Evolutionary conservation across 2,888 invertebrate genomes (phyloP), one percentile per base, ranked within the genome.

Genomic region (Iphiclides podalirius): DNA sequence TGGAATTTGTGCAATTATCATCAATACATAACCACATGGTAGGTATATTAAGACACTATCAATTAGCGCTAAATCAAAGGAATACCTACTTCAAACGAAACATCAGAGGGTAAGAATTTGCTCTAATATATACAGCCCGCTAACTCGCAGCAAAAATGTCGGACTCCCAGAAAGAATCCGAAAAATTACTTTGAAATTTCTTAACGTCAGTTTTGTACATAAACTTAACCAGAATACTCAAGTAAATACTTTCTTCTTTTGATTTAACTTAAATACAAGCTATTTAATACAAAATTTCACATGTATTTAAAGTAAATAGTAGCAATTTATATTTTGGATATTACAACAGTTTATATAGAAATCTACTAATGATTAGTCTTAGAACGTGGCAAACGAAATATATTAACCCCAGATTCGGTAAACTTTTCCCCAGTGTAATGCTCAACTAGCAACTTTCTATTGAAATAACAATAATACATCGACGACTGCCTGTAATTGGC

Each of bases 121-220:
- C 45, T 41, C 28, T 41, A 31, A 41, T 28, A 41, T 45, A 23
- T 34, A 44, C 44, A 44, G n/a, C 26, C 33, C 49, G 39, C 49
- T 34, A 33, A 39, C 49, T 28, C 45, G 23, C 20, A 38, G 64
- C 69, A 70, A 77, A 72, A 76, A 73, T 71, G 63, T 70, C 60
- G 61, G 71, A 74, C 66, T 72, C 66, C 58, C 63, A 54, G 51
- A 52, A 70, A 77, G 72, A 70, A 74, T 75, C 70, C 61, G 57
- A 64, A 70, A 62, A 70, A 72, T 74, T 66, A 71, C 70, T 76
- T 76, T 70, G 52, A 72, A 66, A 72, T 72, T 68, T 72, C 60
- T 64, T 63, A 67, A 69, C 67, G 67, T 66, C 61, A 65, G 46
- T 39, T 50, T 45, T 34, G 47, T 47, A 34, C 40, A 36, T 41